These are phyloP conservation scores for Champsocephalus esox DNA, from an alignment of 2,797 vertebrate species.

Conservation along the genomic window DNA sequence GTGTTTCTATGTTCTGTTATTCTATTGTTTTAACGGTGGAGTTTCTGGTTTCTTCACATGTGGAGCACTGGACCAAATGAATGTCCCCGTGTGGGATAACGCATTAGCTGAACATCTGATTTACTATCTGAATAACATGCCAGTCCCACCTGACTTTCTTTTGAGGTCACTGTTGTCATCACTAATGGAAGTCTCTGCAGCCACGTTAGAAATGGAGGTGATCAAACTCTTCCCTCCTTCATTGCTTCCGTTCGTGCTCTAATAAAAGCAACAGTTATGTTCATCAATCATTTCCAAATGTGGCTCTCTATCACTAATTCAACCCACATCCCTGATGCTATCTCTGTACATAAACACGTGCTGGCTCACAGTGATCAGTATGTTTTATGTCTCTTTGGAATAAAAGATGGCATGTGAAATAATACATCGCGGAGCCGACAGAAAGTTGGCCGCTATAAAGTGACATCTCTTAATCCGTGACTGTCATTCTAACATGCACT, in stretches of 20 bases:
- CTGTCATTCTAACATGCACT: not conserved
- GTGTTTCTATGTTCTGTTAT: too few species aligned
- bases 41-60: too few species aligned
- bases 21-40: too few species aligned
- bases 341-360: not conserved
- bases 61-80: too few species aligned
- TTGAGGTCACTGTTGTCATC: too few species aligned
- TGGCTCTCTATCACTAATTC: not conserved
- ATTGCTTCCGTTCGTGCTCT: not conserved
- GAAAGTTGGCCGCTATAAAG: not conserved
- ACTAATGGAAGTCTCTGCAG: too few species aligned
- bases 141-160: too few species aligned
- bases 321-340: not conserved
- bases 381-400: not conserved
- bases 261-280: not conserved
- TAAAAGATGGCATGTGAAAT: not conserved
- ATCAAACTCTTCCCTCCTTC: not conserved
- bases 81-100: too few species aligned
- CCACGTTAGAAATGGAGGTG: not conserved
- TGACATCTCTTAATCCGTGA: not conserved
- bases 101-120: too few species aligned
- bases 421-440: not conserved
- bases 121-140: too few species aligned
- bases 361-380: not conserved
- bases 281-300: conserved; percentile 1